phyloP scores from a whole-genome alignment of 2,888 invertebrate species.

The Psococerastis gibbosa region DNA sequence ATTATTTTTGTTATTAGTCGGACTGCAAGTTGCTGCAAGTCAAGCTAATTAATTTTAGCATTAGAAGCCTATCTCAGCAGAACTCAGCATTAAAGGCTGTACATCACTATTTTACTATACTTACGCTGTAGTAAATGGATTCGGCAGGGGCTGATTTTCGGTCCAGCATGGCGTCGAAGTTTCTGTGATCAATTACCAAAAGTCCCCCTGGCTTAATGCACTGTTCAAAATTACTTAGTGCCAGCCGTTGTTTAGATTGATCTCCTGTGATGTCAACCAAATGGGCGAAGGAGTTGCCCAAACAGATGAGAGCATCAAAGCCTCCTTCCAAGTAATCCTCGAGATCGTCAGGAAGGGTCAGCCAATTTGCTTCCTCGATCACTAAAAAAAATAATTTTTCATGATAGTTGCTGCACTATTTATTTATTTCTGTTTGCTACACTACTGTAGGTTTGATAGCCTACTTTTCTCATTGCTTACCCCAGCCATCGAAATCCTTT shows the following conservation, averaged over 20 bases:
- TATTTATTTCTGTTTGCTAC: too few species aligned
- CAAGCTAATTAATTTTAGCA: too few species aligned
- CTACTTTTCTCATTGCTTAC: too few species aligned
- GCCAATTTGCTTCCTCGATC: conserved; percentile 84
- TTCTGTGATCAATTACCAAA: conserved; percentile 71
- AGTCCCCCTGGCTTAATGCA: conserved; percentile 73
- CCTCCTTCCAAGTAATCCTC: conserved; percentile 36
- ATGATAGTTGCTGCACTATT: too few species aligned
- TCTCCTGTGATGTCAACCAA: conserved; percentile 61
- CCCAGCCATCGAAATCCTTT: conserved; percentile 61
- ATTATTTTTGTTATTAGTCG: too few species aligned
- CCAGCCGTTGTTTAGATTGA: conserved; percentile 56
- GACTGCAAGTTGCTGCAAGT: too few species aligned
- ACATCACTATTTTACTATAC: too few species aligned
- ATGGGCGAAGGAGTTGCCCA: conserved; percentile 85
- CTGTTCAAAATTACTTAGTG: conserved; percentile 57
- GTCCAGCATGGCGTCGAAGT: conserved; percentile 65
- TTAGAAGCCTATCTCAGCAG: too few species aligned
- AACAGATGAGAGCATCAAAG: conserved; percentile 76
- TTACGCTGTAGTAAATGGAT: conserved; percentile 78
- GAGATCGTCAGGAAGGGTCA: conserved; percentile 58
- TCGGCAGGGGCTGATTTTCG: conserved; percentile 59
- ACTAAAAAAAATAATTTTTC: conserved; percentile 30
- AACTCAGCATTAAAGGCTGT: too few species aligned
- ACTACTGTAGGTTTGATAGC: too few species aligned